Conservation (phyloP, 2,888 invertebrate genomes). For the Cheilosia soror region DNA sequence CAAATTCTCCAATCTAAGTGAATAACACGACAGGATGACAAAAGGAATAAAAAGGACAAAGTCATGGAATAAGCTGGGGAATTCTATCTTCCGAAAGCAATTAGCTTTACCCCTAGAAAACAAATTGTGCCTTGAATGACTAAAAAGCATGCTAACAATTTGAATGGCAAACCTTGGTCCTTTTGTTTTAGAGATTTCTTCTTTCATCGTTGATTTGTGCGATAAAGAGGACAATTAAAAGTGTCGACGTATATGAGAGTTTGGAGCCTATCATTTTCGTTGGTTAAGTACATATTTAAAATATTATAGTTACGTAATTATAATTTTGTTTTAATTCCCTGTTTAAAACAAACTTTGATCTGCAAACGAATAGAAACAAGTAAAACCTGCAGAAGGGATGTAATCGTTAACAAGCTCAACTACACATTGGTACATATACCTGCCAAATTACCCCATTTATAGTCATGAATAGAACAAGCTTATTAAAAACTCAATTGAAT, state of each 20-base stretch:
- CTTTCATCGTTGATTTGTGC: slow-evolving; percentile 26
- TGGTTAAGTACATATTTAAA: too few relatives aligned
- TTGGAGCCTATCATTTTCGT: neutral
- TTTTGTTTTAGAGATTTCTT: slow-evolving; percentile 34
- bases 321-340: neutral
- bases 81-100: slow-evolving; percentile 67
- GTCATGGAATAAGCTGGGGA: slow-evolving; percentile 37
- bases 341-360: neutral
- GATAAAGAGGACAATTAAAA: slow-evolving; percentile 19
- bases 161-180: slow-evolving; percentile 58
- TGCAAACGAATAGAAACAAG: too few relatives aligned
- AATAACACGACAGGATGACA: slow-evolving; percentile 1
- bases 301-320: neutral
- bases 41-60: slow-evolving; percentile 20
- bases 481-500: too few relatives aligned
- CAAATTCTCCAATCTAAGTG: slow-evolving; percentile 29
- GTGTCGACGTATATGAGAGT: neutral
- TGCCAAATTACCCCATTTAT: too few relatives aligned
- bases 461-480: too few relatives aligned
- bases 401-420: too few relatives aligned
- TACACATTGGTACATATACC: too few relatives aligned
- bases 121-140: slow-evolving; percentile 62
- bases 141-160: slow-evolving; percentile 69
- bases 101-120: slow-evolving; percentile 57
- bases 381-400: too few relatives aligned